These are phyloP conservation scores for Scaptomyza flava DNA, from an alignment of 2,888 invertebrate genomes.

Conservation along the genomic window DNA sequence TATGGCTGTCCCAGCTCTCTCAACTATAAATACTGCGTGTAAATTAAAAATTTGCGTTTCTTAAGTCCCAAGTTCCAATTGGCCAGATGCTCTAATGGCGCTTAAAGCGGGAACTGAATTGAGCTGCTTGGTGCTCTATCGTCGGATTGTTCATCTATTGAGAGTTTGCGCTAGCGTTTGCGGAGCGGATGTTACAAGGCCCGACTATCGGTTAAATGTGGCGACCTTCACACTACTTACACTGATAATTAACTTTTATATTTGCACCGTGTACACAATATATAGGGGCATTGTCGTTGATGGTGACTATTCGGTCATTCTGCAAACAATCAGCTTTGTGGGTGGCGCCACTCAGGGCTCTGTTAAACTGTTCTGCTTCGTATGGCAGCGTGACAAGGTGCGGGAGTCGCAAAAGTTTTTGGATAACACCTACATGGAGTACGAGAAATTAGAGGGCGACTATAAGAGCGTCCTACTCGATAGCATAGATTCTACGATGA, in stretches of 20 bases:
- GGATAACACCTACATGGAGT: constrained; percentile 36
- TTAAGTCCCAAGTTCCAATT: not conserved
- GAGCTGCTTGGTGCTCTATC: constrained; percentile 4
- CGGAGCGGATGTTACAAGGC: constrained; percentile 37
- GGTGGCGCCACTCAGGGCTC: constrained; percentile 31
- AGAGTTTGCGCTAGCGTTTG: constrained; percentile 5
- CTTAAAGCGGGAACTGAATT: not conserved
- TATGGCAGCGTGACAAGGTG: constrained; percentile 3
- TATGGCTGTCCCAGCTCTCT: not conserved
- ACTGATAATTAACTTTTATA: constrained; percentile 16
- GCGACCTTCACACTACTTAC: constrained; percentile 24
- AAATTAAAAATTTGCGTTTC: not conserved
- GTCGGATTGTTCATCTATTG: constrained; percentile 11
- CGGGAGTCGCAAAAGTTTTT: constrained; percentile 10
- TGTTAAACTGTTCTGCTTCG: constrained; percentile 13
- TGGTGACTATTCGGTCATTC: constrained; percentile 39
- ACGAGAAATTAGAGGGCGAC: constrained; percentile 23
- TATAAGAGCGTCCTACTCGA: constrained; percentile 29
- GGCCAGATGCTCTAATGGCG: not conserved
- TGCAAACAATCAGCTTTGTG: constrained; percentile 43
- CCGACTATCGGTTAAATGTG: constrained; percentile 20
- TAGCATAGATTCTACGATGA: constrained; percentile 10
- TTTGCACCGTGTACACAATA: constrained; percentile 56
- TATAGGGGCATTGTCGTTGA: constrained; percentile 32
- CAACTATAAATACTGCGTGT: constrained; percentile 17